phyloP scores from a whole-genome alignment of 2,797 vertebrate genomes.

The Oophaga sylvatica region DNA sequence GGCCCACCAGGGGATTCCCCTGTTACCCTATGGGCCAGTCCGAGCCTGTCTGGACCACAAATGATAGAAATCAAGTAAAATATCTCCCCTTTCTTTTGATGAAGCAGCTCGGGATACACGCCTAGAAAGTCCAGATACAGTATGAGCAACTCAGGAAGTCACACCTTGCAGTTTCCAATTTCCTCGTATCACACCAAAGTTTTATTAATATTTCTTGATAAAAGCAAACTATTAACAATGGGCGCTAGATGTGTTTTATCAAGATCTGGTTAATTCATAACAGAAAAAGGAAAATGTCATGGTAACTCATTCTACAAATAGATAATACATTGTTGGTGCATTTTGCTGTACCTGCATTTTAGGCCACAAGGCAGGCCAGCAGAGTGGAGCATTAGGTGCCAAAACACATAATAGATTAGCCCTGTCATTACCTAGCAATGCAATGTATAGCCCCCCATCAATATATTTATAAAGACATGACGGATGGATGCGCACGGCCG shows the following conservation, averaged over 20 bases:
- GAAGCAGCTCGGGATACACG: too few relatives aligned
- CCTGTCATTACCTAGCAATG: background rate
- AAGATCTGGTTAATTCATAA: background rate
- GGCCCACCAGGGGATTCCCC: too few relatives aligned
- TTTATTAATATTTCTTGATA: background rate
- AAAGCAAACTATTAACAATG: background rate
- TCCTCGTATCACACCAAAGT: constrained; percentile 6
- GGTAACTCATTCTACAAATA: background rate
- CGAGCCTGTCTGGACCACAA: background rate
- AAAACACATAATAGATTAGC: background rate
- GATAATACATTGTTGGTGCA: background rate
- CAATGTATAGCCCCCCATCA: background rate
- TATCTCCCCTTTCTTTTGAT: background rate
- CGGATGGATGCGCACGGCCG: background rate
- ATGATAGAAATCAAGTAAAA: background rate
- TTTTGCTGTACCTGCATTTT: background rate
- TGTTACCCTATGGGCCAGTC: too few relatives aligned
- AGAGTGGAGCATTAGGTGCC: background rate
- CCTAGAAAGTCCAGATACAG: too few relatives aligned
- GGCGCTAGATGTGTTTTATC: background rate
- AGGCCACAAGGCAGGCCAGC: background rate
- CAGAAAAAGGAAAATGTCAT: background rate
- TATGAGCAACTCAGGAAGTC: background rate
- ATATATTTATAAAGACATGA: background rate
- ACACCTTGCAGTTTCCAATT: constrained; percentile 4